Evolutionary conservation across 2,888 invertebrate species (phyloP).

Genomic region (Lasioglossum pauxillum): DNA sequence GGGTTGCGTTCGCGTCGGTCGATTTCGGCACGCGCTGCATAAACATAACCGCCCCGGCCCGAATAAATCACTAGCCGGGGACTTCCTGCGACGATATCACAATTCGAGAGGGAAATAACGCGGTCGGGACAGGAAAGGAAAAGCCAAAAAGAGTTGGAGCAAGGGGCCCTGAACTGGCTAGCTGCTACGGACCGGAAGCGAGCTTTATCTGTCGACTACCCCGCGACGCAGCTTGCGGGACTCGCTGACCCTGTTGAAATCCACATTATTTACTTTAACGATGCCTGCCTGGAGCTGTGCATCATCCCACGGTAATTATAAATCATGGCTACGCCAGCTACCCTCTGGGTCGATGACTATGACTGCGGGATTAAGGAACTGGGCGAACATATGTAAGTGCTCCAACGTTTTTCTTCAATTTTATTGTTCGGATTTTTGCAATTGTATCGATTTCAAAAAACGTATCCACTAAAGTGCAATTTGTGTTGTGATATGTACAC

Average conservation of each 20-base stretch:
- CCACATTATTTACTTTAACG: constrained; percentile 72
- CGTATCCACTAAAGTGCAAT: too few species aligned
- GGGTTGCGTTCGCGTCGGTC: neutral
- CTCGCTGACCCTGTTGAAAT: constrained; percentile 51
- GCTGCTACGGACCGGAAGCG: constrained; percentile 58
- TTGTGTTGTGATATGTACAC: too few species aligned
- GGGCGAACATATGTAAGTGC: neutral
- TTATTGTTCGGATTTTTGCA: too few species aligned
- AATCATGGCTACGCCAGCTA: constrained; percentile 59
- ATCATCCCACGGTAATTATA: constrained; percentile 68
- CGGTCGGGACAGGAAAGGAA: constrained; percentile 4
- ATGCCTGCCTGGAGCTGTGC: constrained; percentile 43
- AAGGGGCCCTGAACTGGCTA: neutral
- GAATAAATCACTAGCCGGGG: constrained; percentile 57
- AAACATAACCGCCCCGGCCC: constrained; percentile 32
- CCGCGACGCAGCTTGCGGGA: constrained; percentile 23
- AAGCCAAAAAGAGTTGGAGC: constrained; percentile 13
- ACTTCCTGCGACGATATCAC: constrained; percentile 31
- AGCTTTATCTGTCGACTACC: constrained; percentile 61
- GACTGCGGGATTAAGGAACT: neutral
- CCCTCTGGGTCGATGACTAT: neutral
- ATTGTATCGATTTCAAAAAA: too few species aligned
- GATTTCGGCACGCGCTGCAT: constrained; percentile 39
- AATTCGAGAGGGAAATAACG: constrained; percentile 32
- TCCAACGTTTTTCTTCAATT: neutral